Percentiles rank a stretch among this genome's conserved stretches.
Evolutionary conservation across 2,888 invertebrate species (phyloP).

Genomic region (Gryllus longicercus): DNA sequence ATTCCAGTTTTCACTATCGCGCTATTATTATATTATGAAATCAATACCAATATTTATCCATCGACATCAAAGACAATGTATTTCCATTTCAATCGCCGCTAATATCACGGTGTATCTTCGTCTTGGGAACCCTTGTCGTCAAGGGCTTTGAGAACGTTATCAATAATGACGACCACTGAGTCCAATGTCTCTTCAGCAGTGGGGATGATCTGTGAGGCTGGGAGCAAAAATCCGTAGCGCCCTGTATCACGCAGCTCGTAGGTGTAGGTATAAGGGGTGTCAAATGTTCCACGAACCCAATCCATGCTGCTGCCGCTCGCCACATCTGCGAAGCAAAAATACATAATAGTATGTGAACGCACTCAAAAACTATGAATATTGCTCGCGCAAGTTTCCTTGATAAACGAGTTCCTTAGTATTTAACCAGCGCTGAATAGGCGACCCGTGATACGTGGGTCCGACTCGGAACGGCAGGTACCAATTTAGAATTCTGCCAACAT

Average conservation of each 20-base stretch:
- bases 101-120: no score
- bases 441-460: no score
- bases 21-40: no score
- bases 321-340: constrained; percentile 40
- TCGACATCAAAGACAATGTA: no score
- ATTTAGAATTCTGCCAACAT: no score
- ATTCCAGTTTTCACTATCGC: no score
- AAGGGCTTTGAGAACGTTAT: not conserved
- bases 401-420: not conserved
- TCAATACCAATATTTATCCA: no score
- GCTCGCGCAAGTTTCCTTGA: no score
- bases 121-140: no score
- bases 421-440: no score
- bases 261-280: constrained; percentile 64
- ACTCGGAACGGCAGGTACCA: no score
- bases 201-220: constrained; percentile 61
- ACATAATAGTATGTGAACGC: not conserved
- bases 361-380: not conserved
- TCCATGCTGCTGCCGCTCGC: constrained; percentile 68
- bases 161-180: constrained; percentile 41
- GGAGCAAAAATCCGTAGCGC: constrained; percentile 63
- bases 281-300: constrained; percentile 68
- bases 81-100: no score
- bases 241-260: constrained; percentile 68
- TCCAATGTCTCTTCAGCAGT: constrained; percentile 62